These are phyloP conservation scores for Sebastes schlegelii DNA, from an alignment of 2,113 vertebrate genomes.

Conservation along the genomic window DNA sequence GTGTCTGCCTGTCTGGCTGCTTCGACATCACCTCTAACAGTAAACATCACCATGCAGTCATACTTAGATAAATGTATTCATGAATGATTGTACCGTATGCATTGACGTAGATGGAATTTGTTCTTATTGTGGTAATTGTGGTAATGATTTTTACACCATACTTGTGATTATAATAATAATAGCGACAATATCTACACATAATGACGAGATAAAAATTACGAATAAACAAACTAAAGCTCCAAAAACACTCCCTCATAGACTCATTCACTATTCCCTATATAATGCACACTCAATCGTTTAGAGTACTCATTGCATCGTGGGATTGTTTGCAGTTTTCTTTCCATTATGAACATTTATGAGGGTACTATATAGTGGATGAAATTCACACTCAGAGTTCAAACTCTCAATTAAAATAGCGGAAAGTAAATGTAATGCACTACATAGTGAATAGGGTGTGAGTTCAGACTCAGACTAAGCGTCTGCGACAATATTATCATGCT, in stretches of 20 bases:
- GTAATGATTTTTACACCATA: not conserved
- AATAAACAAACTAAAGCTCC: not conserved
- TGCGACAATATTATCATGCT: not conserved
- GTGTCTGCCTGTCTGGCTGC: slow-evolving; percentile 54
- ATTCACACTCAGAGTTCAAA: not conserved
- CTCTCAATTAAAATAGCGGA: not conserved
- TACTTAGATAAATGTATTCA: not conserved
- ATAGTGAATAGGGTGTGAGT: not conserved
- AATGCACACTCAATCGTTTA: not conserved
- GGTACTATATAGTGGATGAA: not conserved
- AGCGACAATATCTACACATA: not conserved
- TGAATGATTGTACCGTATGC: not conserved
- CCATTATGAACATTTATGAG: not conserved
- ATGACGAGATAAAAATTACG: not conserved
- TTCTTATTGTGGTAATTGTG: not conserved
- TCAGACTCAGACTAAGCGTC: not conserved
- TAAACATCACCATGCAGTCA: slow-evolving; percentile 50
- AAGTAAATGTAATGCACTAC: not conserved
- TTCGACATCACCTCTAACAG: slow-evolving; percentile 51
- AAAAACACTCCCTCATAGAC: not conserved
- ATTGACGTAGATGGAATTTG: not conserved
- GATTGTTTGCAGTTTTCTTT: not conserved
- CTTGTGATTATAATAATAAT: not conserved
- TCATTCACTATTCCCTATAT: not conserved
- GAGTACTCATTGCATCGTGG: not conserved